A percentile compares a stretch with the other conserved stretches of the same genome.
phyloP scores from a whole-genome alignment of 2,797 vertebrate genomes.

The Eidolon dupreanum region DNA sequence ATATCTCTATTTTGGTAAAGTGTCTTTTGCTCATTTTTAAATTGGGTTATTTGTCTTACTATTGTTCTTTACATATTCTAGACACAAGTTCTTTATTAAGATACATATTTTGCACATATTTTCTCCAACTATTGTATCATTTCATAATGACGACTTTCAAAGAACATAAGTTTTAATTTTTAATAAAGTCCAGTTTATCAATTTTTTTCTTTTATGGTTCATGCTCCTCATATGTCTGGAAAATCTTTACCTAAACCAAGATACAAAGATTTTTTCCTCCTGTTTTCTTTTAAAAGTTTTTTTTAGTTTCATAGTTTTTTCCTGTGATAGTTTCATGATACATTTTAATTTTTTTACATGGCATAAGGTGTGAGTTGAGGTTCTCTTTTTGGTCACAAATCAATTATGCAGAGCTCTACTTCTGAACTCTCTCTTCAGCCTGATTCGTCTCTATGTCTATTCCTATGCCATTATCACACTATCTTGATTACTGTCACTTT shows the following conservation, averaged over 20 bases:
- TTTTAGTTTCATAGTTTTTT: background rate
- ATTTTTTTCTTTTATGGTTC: background rate
- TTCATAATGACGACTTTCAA: background rate
- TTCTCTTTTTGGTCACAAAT: background rate
- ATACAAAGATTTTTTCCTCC: background rate
- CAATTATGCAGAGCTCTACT: background rate
- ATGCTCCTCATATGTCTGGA: background rate
- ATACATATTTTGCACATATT: slow-evolving; percentile 11
- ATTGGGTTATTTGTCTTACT: background rate
- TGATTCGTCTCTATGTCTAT: accelerated
- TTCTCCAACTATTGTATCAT: background rate
- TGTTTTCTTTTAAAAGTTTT: background rate
- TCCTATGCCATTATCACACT: background rate
- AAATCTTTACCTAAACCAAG: background rate
- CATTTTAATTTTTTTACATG: background rate
- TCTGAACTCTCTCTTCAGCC: background rate
- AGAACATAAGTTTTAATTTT: background rate
- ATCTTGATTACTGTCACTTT: background rate
- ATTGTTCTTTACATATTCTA: background rate
- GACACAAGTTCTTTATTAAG: background rate
- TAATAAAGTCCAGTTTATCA: too few species aligned
- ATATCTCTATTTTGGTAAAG: background rate
- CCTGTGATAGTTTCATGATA: background rate
- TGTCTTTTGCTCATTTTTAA: background rate
- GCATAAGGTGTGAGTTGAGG: background rate